A percentile compares a stretch with the other conserved stretches of the same genome.
Conservation (phyloP, 2,797 vertebrate genomes). For the Scolopax bukidnonensis region DNA sequence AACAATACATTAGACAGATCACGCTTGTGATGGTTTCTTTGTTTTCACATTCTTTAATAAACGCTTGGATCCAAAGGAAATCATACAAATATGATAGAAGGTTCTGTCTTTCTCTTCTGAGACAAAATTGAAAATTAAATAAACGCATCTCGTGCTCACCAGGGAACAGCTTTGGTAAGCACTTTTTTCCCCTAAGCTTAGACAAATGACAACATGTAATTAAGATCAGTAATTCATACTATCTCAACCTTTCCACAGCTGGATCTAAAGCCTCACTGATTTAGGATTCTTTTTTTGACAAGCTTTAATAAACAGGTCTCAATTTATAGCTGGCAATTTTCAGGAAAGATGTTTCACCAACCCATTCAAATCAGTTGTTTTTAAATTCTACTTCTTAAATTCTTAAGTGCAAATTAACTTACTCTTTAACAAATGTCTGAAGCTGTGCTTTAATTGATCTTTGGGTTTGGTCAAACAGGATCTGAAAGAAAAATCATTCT, state of each 20-base stretch:
- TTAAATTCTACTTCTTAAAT: not conserved
- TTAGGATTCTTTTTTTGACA: not conserved
- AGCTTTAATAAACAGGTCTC: not conserved
- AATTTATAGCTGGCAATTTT: not conserved
- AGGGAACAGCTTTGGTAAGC: not conserved
- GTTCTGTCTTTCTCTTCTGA: not conserved
- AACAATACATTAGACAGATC: not conserved
- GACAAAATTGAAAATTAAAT: not conserved
- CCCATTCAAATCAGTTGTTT: not conserved
- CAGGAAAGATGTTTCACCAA: not conserved
- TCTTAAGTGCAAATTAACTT: constrained; percentile 74
- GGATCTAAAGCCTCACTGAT: not conserved
- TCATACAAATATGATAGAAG: not conserved
- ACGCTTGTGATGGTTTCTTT: not conserved
- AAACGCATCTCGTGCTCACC: not conserved
- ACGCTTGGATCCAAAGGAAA: not conserved
- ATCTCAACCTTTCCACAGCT: not conserved
- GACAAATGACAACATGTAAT: not conserved
- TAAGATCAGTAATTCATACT: not conserved
- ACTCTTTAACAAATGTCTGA: constrained; percentile 98
- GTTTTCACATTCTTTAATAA: not conserved
- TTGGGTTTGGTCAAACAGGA: constrained; percentile 97
- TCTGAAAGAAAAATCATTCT: constrained; percentile 82
- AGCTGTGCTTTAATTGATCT: constrained; percentile 97
- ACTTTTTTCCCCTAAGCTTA: not conserved